These are phyloP conservation scores for Tridacna gigas DNA, from an alignment of 2,888 invertebrate species.

Conservation along the genomic window DNA sequence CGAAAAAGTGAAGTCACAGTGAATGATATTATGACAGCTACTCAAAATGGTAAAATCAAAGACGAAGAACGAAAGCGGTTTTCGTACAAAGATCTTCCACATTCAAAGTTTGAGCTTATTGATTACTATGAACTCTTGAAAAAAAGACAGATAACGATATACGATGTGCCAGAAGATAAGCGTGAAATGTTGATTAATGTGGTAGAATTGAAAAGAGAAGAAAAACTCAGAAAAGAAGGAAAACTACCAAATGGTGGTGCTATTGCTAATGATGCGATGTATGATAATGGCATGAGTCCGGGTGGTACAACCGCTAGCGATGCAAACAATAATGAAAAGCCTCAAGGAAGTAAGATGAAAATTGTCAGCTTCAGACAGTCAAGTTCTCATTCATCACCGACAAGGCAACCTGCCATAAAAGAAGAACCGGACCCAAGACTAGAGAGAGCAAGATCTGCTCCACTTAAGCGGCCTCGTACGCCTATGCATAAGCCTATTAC, in stretches of 20 bases:
- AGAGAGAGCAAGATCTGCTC: conserved; percentile 60
- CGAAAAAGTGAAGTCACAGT: conserved; percentile 55
- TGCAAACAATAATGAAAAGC: conserved; percentile 22
- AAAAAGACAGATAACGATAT: conserved; percentile 63
- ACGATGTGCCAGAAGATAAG: conserved; percentile 62
- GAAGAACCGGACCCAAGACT: conserved; percentile 49
- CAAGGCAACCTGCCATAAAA: conserved; percentile 21
- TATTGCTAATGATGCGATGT: conserved; percentile 57
- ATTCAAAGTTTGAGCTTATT: conserved; percentile 69
- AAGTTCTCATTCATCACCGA: conserved; percentile 33
- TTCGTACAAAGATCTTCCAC: conserved; percentile 43
- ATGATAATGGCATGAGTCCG: conserved; percentile 61
- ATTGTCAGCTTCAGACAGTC: conserved; percentile 59
- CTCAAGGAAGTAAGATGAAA: conserved; percentile 35
- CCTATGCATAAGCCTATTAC: conserved; percentile 54
- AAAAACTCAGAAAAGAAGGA: conserved; percentile 46
- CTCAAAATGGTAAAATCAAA: conserved; percentile 45
- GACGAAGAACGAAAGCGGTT: conserved; percentile 48
- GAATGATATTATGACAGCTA: conserved; percentile 62
- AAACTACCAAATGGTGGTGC: conserved; percentile 29
- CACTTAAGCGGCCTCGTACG: conserved; percentile 61
- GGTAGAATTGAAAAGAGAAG: conserved; percentile 58
- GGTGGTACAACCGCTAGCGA: conserved; percentile 22
- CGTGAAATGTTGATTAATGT: conserved; percentile 63
- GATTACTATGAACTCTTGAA: conserved; percentile 72